Percentiles rank a stretch among this genome's conserved stretches.
Conservation (phyloP, 1,140 invertebrate genomes). For the Drosophila kikkawai region DNA sequence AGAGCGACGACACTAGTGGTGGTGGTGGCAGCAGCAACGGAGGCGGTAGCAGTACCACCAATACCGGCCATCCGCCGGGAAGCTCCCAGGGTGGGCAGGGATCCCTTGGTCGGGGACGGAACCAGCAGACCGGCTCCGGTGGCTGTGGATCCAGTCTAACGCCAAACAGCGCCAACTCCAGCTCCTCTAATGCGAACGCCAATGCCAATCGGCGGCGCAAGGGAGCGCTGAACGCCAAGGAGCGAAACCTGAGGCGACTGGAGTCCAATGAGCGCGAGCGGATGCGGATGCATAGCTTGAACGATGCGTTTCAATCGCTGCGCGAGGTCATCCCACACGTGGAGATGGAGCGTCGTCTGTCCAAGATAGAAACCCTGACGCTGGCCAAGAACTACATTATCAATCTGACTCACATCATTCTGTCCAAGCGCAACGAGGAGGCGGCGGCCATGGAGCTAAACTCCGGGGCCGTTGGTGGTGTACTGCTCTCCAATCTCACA, state of each 20-base stretch:
- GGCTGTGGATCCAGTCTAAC: constrained; percentile 24
- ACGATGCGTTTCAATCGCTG: constrained; percentile 94
- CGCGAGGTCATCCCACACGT: constrained; percentile 95
- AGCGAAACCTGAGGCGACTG: constrained; percentile 92
- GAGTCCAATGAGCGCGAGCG: constrained; percentile 95
- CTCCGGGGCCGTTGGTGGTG: constrained; percentile 68
- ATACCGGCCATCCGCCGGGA: constrained; percentile 43
- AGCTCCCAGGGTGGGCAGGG: constrained; percentile 40
- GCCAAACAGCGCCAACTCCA: constrained; percentile 35
- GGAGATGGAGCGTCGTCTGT: constrained; percentile 92
- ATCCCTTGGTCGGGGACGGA: constrained; percentile 63
- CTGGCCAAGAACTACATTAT: constrained; percentile 96
- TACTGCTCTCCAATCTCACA: constrained; percentile 56
- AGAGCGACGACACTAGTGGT: constrained; percentile 84
- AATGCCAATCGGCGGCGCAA: constrained; percentile 87
- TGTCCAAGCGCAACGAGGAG: constrained; percentile 85
- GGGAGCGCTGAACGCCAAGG: constrained; percentile 90
- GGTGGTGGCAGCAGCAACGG: constrained; percentile 83
- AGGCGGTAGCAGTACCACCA: constrained; percentile 73
- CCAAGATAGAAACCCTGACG: constrained; percentile 95
- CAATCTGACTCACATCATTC: constrained; percentile 94
- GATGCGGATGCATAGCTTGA: constrained; percentile 95
- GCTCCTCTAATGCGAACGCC: constrained; percentile 53
- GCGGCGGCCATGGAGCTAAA: constrained; percentile 78
- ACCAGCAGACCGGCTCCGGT: constrained; percentile 36